phyloP scores from a whole-genome alignment of 37 sponge, comb jelly and placozoan genomes.

The Petrosia ficiformis region DNA sequence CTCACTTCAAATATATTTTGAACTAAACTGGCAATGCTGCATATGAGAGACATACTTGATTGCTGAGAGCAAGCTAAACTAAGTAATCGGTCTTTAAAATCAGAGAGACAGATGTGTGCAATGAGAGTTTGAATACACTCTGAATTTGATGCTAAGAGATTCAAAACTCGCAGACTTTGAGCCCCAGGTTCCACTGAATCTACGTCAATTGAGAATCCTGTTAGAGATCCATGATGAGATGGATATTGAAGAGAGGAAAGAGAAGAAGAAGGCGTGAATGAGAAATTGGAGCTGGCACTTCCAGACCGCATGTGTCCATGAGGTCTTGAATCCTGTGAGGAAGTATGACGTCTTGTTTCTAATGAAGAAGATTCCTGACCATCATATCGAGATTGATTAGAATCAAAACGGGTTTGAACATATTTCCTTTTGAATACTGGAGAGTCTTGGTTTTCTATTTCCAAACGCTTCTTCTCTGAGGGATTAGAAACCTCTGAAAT shows the following conservation, averaged over 20 bases:
- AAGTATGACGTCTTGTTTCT: background rate
- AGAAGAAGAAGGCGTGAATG: background rate
- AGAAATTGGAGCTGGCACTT: background rate
- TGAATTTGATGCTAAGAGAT: slow-evolving; percentile 54
- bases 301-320: background rate
- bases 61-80: slow-evolving; percentile 18
- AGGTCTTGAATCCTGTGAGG: background rate
- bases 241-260: background rate
- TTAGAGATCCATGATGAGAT: background rate
- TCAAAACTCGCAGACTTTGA: slow-evolving; percentile 38
- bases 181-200: slow-evolving; percentile 24
- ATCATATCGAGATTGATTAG: background rate
- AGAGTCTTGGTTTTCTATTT: no score
- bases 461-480: no score
- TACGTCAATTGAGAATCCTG: background rate
- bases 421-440: no score
- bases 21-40: slow-evolving; percentile 51
- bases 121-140: slow-evolving; percentile 67
- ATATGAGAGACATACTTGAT: slow-evolving; percentile 29
- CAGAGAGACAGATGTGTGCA: slow-evolving; percentile 71
- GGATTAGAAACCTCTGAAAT: no score
- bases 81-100: slow-evolving; percentile 41
- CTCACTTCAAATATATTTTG: slow-evolving; percentile 57
- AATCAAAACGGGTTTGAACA: no score
- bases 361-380: no score